Evolutionary conservation across 2,888 invertebrate species (phyloP), one percentile per base, ranked within the genome.

Genomic region (Pherbina coryleti): DNA sequence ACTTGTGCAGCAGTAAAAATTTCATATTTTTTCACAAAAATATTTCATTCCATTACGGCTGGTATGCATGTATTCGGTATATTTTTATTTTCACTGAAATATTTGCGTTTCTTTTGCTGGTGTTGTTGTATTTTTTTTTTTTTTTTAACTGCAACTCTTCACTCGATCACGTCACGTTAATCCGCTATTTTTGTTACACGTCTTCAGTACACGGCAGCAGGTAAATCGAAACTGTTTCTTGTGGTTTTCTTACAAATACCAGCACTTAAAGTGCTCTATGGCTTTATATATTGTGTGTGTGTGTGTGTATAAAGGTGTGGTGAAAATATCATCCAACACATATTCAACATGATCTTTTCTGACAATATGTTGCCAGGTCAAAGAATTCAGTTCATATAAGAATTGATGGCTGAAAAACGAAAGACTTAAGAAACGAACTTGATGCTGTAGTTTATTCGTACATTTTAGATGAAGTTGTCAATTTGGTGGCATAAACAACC

Each of bases 191-290:
- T 53, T 34, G 64, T 73, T 19, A 70, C 79, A 82, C 85, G 82
- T 83, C 82, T 81, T 83, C 86, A 83, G 82, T 82, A 81, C 85
- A 80, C 85, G 85, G 82, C 84, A 82, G 84, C 86, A 87, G 87
- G 83, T 85, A 86, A 87, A 87, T 84, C 82, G 83, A 83, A 86
- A 86, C 87, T 87, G 86, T 80, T 79, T 22, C 76, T 72, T 71
- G 28, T 53, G 60, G 76, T 76, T 51, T 70, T 57, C 19, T 9
- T 57, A 62, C 49, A 53, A 31, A 60, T 60, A 37, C 60, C 44
- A 62, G 79, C 72, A 57, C 49, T 75, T 19, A 31, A 28, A 34
- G 11, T 51, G 51, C n/a, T 31, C 9, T 19, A 25, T 37, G 25
- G 17, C 53, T 34, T 34, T 17, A n/a, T 28, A 55, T 31, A 22